Conservation (phyloP, 2,797 vertebrate genomes). For the Bucorvus abyssinicus region DNA sequence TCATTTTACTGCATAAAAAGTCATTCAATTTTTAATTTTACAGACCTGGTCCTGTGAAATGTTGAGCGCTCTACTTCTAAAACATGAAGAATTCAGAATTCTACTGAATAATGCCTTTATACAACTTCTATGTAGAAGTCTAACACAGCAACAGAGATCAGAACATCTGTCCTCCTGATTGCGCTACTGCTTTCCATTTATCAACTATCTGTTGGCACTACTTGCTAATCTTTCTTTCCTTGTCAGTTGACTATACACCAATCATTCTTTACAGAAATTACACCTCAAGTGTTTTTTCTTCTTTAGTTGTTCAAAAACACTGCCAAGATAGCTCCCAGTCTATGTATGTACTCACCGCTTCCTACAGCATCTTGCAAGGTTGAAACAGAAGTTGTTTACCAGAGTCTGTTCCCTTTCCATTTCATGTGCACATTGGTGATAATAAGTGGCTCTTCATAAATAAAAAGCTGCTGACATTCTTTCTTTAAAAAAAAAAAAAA, state of each 20-base stretch:
- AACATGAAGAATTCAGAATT: not conserved
- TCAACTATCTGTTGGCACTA: not conserved
- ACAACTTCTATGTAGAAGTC: not conserved
- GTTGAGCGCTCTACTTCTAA: not conserved
- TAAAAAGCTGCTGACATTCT: not conserved
- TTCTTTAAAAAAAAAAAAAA: not conserved
- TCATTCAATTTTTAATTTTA: not conserved
- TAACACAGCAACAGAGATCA: not conserved
- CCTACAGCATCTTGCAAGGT: not conserved
- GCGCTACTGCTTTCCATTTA: not conserved
- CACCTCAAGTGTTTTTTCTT: not conserved
- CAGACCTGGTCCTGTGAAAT: not conserved
- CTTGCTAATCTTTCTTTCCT: not conserved
- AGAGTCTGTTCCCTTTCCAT: slow-evolving; percentile 27
- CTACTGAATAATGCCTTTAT: not conserved
- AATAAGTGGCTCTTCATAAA: not conserved
- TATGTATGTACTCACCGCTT: slow-evolving; percentile 22
- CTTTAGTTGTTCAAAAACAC: not conserved
- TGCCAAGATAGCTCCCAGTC: not conserved
- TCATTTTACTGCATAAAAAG: not conserved
- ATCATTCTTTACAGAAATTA: not conserved
- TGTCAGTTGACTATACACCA: not conserved
- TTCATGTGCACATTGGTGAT: not conserved
- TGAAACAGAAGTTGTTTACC: slow-evolving; percentile 19
- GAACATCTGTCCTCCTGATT: not conserved